phyloP scores from a whole-genome alignment of 64 coral and sea anemone species.

The Stichodactyla mertensii region DNA sequence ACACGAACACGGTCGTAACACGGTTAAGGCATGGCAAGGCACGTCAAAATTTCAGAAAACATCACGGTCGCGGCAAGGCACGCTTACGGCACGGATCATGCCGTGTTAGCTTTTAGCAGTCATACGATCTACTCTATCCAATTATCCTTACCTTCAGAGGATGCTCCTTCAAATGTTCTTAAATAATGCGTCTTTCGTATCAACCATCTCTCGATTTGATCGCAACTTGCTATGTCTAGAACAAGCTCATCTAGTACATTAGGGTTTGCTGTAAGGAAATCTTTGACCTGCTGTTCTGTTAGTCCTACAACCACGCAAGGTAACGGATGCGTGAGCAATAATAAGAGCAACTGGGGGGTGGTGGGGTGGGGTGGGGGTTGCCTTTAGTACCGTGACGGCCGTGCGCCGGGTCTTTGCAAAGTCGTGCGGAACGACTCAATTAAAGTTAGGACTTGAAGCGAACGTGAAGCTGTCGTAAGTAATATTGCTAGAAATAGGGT shows the following conservation, averaged over 20 bases:
- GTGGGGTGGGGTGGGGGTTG: not conserved
- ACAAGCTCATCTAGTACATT: conserved; percentile 77
- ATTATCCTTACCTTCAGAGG: conserved; percentile 8
- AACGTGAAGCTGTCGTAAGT: no score
- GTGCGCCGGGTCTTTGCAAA: no score
- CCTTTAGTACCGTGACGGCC: not conserved
- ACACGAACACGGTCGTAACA: no score
- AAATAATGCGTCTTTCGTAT: conserved; percentile 84
- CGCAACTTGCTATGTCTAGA: conserved; percentile 70
- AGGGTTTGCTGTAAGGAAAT: conserved; percentile 68
- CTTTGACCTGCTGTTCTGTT: conserved; percentile 74
- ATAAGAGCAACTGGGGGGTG: no score
- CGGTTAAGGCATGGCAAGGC: no score
- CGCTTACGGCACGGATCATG: no score
- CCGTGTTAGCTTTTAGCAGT: no score
- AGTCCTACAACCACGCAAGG: conserved; percentile 40
- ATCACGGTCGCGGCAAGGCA: no score
- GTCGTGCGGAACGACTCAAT: no score
- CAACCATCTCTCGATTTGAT: conserved; percentile 88
- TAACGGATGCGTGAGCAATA: not conserved
- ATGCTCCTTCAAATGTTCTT: not conserved
- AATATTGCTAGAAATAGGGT: no score
- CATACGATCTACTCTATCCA: not conserved
- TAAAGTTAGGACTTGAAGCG: no score
- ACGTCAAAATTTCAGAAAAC: no score